Evolutionary conservation across 2,113 vertebrate species (phyloP).

Genomic region (Himantopus leucocephalus): DNA sequence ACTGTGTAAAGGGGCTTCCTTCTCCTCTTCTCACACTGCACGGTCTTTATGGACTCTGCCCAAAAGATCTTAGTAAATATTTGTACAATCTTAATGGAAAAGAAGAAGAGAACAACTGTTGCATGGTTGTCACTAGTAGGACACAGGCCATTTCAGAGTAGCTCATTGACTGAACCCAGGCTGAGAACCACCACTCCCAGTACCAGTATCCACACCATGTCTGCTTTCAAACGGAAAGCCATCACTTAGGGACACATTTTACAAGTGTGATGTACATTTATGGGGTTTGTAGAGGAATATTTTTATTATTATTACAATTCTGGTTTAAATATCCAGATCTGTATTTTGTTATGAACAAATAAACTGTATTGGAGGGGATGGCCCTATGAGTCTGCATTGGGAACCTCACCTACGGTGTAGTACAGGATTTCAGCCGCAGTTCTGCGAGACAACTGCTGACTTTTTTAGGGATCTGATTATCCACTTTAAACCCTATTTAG

Average conservation of each 20-base stretch:
- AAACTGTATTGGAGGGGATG: neutral
- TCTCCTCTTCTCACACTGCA: neutral
- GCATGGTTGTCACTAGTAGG: neutral
- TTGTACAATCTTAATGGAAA: neutral
- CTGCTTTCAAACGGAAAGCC: neutral
- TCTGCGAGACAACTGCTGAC: neutral
- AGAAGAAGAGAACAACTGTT: neutral
- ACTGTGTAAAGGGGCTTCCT: neutral
- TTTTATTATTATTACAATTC: neutral
- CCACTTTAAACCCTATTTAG: too few species aligned
- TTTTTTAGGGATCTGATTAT: neutral
- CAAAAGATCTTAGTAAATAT: neutral
- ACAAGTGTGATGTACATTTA: neutral
- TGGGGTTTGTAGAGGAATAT: neutral
- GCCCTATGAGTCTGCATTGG: rapidly evolving
- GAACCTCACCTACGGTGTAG: neutral
- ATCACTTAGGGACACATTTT: neutral
- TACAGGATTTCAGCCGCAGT: neutral
- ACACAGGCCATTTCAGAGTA: neutral
- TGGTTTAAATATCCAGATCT: neutral
- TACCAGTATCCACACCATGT: neutral
- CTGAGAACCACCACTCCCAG: neutral
- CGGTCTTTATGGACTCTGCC: neutral
- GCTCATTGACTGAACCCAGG: neutral
- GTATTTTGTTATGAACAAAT: neutral